Evolutionary conservation across 53 echinoderm and acorn worm species (phyloP), one percentile per base, ranked within the genome.

Genomic region (Henricia sp.): DNA sequence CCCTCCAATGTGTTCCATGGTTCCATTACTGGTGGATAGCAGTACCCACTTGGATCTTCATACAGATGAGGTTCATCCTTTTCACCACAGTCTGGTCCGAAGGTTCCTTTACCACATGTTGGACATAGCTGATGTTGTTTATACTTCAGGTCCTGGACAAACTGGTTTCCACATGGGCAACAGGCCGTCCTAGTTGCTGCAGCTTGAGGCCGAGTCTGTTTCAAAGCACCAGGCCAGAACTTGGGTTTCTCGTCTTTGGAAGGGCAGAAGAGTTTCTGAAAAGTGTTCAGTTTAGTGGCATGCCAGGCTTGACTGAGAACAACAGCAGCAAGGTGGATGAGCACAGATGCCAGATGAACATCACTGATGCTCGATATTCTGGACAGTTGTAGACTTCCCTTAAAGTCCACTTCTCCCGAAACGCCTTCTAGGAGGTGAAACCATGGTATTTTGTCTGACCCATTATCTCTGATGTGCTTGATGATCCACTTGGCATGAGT

Each of bases 391-490:
- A 87, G 77, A 51, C 36, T 73, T 30, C 87, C 68, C 2, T 50
- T 87, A 52, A 87, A 87, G 67, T 87, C 87, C 6, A 69, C 28
- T 2, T 77, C 50, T 33, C 87, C 87, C 24, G 75, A 76, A 28
- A 87, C n/a, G 38, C 43, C 20, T 39, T 77, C 42, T 4, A 87
- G 32, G 51, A 78, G 26, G 14, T 53, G 64, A 65, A 24, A 54
- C 50, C 65, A 87, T 52, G 52, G 39, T 50, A 25, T 67, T 41
- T 76, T 38, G 43, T 56, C 24, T 4, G 59, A 41, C 19, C 23
- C 78, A 56, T 39, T 43, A 16, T 69, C 69, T 30, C 53, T 37
- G 4, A 76, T 68, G 53, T 17, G 12, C 43, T 78, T 56, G 39
- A 78, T 29, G 12, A 87, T 65, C 77, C 53, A 87, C 41, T 53